A percentile compares a stretch with the other conserved stretches of the same genome.
Evolutionary conservation across 2,797 vertebrate genomes (phyloP).

Genomic region (Acanthurus tractus): DNA sequence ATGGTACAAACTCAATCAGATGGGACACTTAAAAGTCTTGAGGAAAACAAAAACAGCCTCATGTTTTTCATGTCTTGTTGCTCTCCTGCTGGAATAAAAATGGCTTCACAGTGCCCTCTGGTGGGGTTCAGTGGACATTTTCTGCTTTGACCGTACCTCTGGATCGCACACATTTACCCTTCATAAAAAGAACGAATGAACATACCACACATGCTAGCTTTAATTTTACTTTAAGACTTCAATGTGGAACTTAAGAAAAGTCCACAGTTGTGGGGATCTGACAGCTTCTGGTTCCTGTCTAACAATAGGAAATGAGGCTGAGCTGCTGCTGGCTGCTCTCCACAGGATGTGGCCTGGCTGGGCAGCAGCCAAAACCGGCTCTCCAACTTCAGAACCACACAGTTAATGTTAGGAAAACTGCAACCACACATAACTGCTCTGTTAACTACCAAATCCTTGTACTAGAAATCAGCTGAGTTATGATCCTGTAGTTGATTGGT

Average conservation of each 20-base stretch:
- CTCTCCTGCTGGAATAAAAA: neutral
- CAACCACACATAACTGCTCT: slow-evolving; percentile 42
- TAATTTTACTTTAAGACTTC: slow-evolving; percentile 6
- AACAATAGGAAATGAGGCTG: slow-evolving; percentile 64
- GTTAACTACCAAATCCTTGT: slow-evolving; percentile 15
- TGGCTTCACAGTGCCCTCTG: slow-evolving; percentile 65
- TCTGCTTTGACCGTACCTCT: slow-evolving; percentile 3
- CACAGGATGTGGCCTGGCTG: slow-evolving; percentile 76
- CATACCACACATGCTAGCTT: neutral
- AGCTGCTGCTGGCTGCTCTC: slow-evolving; percentile 52
- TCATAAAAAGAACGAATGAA: neutral
- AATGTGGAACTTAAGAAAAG: slow-evolving; percentile 3
- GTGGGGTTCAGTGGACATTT: slow-evolving; percentile 41
- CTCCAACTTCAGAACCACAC: slow-evolving; percentile 48
- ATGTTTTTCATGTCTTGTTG: neutral
- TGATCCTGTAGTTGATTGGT: neutral
- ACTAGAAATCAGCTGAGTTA: neutral
- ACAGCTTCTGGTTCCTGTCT: slow-evolving; percentile 57
- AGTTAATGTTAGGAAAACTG: slow-evolving; percentile 55
- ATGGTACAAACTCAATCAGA: neutral
- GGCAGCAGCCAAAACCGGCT: slow-evolving; percentile 66
- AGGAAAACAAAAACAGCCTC: neutral
- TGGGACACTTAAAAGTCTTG: neutral
- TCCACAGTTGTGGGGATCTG: slow-evolving; percentile 26
- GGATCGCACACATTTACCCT: slow-evolving; percentile 6